Evolutionary conservation across 2,113 vertebrate genomes (phyloP).

Genomic region (Bombycilla garrulus): DNA sequence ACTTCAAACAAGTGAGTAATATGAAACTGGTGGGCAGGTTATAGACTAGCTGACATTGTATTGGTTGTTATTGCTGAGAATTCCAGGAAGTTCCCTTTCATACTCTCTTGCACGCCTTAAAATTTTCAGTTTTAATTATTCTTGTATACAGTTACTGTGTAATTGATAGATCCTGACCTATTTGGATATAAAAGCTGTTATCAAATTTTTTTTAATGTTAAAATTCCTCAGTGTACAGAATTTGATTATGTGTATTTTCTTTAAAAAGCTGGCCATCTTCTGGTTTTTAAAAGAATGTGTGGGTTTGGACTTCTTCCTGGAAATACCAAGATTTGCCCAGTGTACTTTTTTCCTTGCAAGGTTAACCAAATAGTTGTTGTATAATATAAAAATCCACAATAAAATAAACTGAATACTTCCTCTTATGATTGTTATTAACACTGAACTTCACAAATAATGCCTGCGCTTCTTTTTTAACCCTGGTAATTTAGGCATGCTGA

Average conservation of each 20-base stretch:
- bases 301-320: background rate
- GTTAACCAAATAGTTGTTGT: background rate
- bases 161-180: background rate
- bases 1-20: slow-evolving; percentile 90
- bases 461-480: background rate
- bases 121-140: background rate
- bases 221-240: background rate
- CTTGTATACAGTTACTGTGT: background rate
- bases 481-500: background rate
- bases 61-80: slow-evolving; percentile 1
- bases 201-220: background rate
- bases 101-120: background rate
- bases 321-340: background rate
- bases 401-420: background rate
- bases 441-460: background rate
- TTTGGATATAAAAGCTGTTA: background rate
- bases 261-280: background rate
- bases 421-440: background rate
- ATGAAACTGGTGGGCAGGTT: slow-evolving; percentile 7
- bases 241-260: background rate
- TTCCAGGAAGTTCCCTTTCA: background rate
- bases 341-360: background rate
- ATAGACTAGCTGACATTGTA: slow-evolving; percentile 44
- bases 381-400: background rate
- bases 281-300: background rate